A percentile compares a stretch with the other conserved stretches of the same genome.
Conservation (phyloP, 1,140 invertebrate species). For the Camponotus floridanus region DNA sequence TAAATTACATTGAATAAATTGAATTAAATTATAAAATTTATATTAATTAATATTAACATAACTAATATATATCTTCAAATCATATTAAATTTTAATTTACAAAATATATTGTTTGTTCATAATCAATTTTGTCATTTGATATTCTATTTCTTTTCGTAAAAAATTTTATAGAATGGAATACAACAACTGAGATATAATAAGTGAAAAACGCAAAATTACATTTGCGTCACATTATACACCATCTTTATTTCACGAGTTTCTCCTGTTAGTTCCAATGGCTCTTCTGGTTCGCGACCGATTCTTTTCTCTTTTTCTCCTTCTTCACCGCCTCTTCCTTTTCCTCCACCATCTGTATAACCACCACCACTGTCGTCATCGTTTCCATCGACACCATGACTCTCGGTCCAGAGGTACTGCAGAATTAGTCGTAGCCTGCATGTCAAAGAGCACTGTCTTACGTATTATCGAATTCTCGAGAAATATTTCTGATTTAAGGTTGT, state of each 20-base stretch:
- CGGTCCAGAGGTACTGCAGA: slow-evolving; percentile 68
- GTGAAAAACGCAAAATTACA: slow-evolving; percentile 22
- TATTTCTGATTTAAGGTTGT: background rate
- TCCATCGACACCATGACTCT: slow-evolving; percentile 57
- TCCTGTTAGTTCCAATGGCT: slow-evolving; percentile 27
- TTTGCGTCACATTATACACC: slow-evolving; percentile 20
- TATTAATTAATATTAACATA: background rate
- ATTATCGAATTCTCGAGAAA: slow-evolving; percentile 1
- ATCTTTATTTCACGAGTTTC: slow-evolving; percentile 39
- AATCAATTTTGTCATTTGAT: background rate
- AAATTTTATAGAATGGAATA: slow-evolving; percentile 8
- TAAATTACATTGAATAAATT: background rate
- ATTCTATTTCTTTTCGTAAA: background rate
- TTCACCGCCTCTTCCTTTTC: slow-evolving; percentile 23
- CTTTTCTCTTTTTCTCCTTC: slow-evolving; percentile 20
- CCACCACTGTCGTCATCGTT: slow-evolving; percentile 32
- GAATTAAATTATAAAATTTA: background rate
- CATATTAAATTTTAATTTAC: background rate
- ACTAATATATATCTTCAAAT: background rate
- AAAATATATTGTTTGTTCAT: background rate
- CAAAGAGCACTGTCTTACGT: slow-evolving; percentile 55
- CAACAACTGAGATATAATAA: background rate
- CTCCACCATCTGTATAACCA: slow-evolving; percentile 28
- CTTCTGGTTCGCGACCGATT: slow-evolving; percentile 52
- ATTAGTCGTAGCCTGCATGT: slow-evolving; percentile 44